A percentile compares a stretch with the other conserved stretches of the same genome.
These are phyloP conservation scores for Drosophila recens DNA, from an alignment of 2,888 invertebrate genomes.

Conservation along the genomic window DNA sequence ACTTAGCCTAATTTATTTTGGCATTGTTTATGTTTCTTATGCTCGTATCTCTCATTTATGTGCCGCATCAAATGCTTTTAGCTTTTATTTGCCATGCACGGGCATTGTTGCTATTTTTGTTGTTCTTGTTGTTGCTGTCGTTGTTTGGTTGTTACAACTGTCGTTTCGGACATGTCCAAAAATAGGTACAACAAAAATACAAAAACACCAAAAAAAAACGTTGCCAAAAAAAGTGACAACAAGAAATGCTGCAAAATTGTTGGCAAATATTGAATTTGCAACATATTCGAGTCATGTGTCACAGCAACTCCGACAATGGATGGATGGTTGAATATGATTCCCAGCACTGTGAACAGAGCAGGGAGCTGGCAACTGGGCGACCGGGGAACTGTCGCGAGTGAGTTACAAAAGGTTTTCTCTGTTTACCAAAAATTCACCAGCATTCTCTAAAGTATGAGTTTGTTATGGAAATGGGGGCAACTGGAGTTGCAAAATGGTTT, in stretches of 20 bases:
- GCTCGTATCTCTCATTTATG: constrained; percentile 33
- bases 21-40: constrained; percentile 26
- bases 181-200: constrained; percentile 1
- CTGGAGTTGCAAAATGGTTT: constrained; percentile 32
- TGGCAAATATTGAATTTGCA: constrained; percentile 84
- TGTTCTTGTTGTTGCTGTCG: constrained; percentile 42
- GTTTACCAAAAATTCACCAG: constrained; percentile 78
- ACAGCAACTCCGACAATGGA: constrained; percentile 52
- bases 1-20: not conserved
- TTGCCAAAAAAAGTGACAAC: constrained; percentile 55
- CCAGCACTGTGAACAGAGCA: not conserved
- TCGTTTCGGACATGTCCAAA: constrained; percentile 58
- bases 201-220: constrained; percentile 8
- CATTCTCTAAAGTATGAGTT: constrained; percentile 7
- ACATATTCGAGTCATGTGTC: constrained; percentile 83
- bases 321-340: constrained; percentile 2
- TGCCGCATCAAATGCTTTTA: constrained; percentile 73
- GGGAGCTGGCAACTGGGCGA: not conserved
- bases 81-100: constrained; percentile 72
- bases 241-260: constrained; percentile 81
- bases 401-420: constrained; percentile 76
- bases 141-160: constrained; percentile 69
- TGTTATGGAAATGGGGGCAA: not conserved
- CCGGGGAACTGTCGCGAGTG: constrained; percentile 57
- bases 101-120: constrained; percentile 34